Percentiles rank a stretch among this genome's conserved stretches.
Evolutionary conservation across 2,888 invertebrate species (phyloP).

Genomic region (Drosophila fungiperda): DNA sequence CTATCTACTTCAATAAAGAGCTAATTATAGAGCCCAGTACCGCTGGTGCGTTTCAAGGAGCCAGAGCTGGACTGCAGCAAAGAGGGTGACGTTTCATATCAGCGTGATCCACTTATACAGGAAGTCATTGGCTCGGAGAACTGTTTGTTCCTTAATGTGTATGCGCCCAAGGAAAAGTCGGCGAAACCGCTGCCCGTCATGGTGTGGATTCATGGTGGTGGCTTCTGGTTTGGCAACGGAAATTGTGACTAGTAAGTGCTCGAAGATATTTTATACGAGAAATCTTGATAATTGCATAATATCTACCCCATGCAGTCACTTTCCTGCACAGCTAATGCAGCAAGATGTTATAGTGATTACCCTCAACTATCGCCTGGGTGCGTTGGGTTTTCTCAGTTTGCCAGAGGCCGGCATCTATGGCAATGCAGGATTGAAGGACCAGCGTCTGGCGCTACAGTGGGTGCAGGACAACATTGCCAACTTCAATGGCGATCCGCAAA

Average conservation of each 20-base stretch:
- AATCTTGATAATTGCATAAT: neutral
- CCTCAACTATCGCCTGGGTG: constrained; percentile 83
- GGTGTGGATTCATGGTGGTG: constrained; percentile 85
- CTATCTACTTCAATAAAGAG: neutral
- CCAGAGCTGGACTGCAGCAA: constrained; percentile 80
- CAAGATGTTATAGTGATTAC: constrained; percentile 84
- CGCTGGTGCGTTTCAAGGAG: constrained; percentile 75
- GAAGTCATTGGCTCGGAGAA: constrained; percentile 81
- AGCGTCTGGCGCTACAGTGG: constrained; percentile 86
- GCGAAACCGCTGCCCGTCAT: constrained; percentile 78
- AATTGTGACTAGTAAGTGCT: constrained; percentile 78
- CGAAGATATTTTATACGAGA: neutral
- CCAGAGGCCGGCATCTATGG: constrained; percentile 83
- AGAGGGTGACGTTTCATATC: constrained; percentile 79
- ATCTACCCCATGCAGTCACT: constrained; percentile 61
- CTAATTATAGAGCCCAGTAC: constrained; percentile 73
- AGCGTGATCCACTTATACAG: constrained; percentile 72
- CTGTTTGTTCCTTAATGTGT: constrained; percentile 83
- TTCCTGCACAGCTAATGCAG: constrained; percentile 81
- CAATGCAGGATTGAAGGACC: constrained; percentile 84
- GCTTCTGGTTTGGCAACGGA: constrained; percentile 80
- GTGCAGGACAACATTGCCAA: constrained; percentile 85
- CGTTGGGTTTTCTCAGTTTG: constrained; percentile 82
- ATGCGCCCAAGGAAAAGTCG: constrained; percentile 72
- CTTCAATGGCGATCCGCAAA: constrained; percentile 85